Base-by-base conservation (phyloP, 1,140 invertebrate species). In the Planococcus citri region DNA sequence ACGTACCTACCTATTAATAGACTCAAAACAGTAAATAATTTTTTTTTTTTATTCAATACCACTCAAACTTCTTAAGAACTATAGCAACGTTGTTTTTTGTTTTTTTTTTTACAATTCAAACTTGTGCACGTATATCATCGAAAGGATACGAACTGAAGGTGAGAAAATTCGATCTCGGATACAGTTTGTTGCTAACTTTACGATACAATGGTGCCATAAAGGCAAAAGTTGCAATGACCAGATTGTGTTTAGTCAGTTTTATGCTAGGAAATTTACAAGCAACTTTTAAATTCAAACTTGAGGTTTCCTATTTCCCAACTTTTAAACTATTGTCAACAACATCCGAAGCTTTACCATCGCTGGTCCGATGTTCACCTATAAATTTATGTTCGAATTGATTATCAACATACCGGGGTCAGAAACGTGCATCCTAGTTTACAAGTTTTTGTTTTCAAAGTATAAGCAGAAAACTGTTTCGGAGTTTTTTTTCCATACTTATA, bases 281-380 rank as follows among this genome's bases (percentile, higher is more conserved):
- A 51, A 51, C 41, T 51, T 51, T 51, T 51, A 51, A 51, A 51
- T 51, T 17, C 41, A 51, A 51, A 51, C 41, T 51, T 51, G 41
- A 20, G n/a, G 41, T 51, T 51, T 51, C 41, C 6, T 51, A 51
- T 51, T 51, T 20, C 41, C n/a, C 17, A 51, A 51, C 41, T 51
- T 51, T 20, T 51, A 51, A 51, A 51, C 41, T 51, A 51, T 14
- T 51, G 41, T 51, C 41, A 51, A 51, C 41, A 51, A 37, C 33
- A 14, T 37, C 14, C n/a, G n/a, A 33, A 33, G 29, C 29, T 33
- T n/a, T 14, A 37, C 14, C 33, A 14, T 37, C 33, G 41, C 41
- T 51, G 17, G 41, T 51, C 17, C 41, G n/a, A 51, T 20, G 41
- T 51, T 51, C 41, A 51, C 41, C 41, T 51, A 51, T 51, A 51